Percentiles rank a stretch among this genome's conserved stretches.
phyloP scores from a whole-genome alignment of 2,113 vertebrate genomes.

The Sialia sialis region DNA sequence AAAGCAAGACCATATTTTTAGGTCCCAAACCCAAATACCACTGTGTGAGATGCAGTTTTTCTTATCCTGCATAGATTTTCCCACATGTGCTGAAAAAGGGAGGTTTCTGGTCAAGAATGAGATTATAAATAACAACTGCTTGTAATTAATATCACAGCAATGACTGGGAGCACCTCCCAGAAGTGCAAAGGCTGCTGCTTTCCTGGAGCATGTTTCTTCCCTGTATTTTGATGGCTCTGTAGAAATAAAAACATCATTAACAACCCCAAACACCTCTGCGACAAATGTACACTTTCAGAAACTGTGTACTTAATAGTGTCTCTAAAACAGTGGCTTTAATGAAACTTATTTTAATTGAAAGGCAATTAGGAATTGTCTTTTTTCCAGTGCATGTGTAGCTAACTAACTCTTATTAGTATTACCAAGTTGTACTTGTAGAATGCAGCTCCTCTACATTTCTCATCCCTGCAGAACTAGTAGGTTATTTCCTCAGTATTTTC shows the following conservation, averaged over 20 bases:
- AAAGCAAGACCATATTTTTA: not conserved
- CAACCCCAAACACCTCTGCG: not conserved
- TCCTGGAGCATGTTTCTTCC: not conserved
- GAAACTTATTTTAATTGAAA: constrained; percentile 11
- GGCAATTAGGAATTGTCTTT: not conserved
- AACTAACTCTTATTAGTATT: not conserved
- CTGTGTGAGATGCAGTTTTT: not conserved
- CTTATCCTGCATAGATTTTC: not conserved
- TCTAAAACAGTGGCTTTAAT: not conserved
- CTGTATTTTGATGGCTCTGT: not conserved
- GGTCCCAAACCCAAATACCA: not conserved
- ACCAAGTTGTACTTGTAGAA: not conserved
- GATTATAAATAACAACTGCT: not conserved
- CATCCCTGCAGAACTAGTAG: not conserved
- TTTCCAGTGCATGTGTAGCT: not conserved
- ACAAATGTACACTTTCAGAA: not conserved
- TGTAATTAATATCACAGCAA: not conserved
- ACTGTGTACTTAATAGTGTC: not conserved
- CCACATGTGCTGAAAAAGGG: not conserved
- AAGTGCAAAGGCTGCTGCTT: not conserved
- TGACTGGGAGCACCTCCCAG: not conserved
- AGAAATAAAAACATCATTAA: not conserved
- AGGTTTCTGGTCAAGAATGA: not conserved
- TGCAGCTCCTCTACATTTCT: not conserved
- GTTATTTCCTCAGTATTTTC: not conserved